Evolutionary conservation across 2,888 invertebrate genomes (phyloP).

Genomic region (Pollenia labialis): DNA sequence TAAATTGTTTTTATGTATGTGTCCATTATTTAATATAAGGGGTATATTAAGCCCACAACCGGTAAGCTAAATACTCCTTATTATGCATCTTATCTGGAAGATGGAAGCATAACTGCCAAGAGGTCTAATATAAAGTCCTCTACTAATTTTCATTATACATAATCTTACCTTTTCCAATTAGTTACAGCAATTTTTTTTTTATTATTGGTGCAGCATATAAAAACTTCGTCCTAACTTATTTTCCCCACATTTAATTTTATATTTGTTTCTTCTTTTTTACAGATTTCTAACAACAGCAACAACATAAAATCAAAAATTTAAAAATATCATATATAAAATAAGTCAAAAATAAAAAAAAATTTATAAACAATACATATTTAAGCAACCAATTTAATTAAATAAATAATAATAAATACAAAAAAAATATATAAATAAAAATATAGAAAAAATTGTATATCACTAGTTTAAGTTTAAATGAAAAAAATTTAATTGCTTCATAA

Average conservation of each 20-base stretch:
- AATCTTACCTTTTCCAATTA: too few relatives aligned
- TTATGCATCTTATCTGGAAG: too few relatives aligned
- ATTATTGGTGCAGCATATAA: too few relatives aligned
- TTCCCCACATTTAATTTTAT: neutral
- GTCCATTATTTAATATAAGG: too few relatives aligned
- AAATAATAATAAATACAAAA: neutral
- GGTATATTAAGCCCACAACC: too few relatives aligned
- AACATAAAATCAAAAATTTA: slow-evolving; percentile 3
- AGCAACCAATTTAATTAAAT: slow-evolving; percentile 46
- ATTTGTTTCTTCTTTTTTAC: slow-evolving; percentile 1
- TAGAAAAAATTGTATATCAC: neutral
- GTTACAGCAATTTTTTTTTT: too few relatives aligned
- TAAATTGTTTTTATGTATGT: too few relatives aligned
- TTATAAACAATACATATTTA: slow-evolving; percentile 23
- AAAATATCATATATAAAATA: slow-evolving; percentile 1
- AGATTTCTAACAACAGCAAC: slow-evolving; percentile 12
- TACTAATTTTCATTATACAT: too few relatives aligned
- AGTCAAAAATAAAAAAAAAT: neutral
- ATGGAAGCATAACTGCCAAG: too few relatives aligned
- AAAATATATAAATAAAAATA: neutral
- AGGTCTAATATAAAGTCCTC: too few relatives aligned
- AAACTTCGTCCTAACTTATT: neutral
- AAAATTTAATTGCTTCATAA: neutral
- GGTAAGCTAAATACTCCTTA: too few relatives aligned
- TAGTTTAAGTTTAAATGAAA: neutral